Conservation (phyloP, 2,113 vertebrate species). For the Corydoras sp. region DNA sequence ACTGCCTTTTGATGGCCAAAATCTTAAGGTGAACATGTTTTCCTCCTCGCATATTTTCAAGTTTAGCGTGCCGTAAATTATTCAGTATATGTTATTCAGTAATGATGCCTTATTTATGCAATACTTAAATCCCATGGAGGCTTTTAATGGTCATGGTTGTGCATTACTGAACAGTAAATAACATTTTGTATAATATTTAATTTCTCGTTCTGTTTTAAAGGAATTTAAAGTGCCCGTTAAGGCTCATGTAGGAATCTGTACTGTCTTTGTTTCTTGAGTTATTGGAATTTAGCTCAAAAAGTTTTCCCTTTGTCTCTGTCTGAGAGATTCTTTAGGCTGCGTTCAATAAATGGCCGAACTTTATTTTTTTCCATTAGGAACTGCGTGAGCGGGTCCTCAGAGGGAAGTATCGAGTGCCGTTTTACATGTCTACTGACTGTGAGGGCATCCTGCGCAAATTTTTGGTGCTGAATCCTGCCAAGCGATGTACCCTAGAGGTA, state of each 20-base stretch:
- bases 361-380: constrained; percentile 64
- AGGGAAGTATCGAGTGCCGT: constrained; percentile 92
- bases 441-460: constrained; percentile 86
- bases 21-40: constrained; percentile 77
- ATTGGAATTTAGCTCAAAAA: constrained; percentile 13
- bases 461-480: constrained; percentile 88
- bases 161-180: too few relatives aligned
- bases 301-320: constrained; percentile 13
- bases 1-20: constrained; percentile 88
- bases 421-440: constrained; percentile 96
- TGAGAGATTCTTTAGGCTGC: constrained; percentile 2
- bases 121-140: too few relatives aligned
- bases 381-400: constrained; percentile 86
- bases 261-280: not conserved
- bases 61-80: not conserved
- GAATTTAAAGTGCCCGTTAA: too few relatives aligned
- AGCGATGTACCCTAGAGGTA: constrained; percentile 89
- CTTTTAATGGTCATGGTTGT: too few relatives aligned
- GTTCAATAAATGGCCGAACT: constrained; percentile 20
- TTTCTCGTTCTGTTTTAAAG: too few relatives aligned
- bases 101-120: not conserved
- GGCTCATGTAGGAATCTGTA: not conserved
- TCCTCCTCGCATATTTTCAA: not conserved
- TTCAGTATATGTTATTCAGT: not conserved
- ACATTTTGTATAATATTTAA: too few relatives aligned